A percentile compares a stretch with the other conserved stretches of the same genome.
phyloP scores from a whole-genome alignment of 2,888 invertebrate genomes.

The Monochamus alternatus region DNA sequence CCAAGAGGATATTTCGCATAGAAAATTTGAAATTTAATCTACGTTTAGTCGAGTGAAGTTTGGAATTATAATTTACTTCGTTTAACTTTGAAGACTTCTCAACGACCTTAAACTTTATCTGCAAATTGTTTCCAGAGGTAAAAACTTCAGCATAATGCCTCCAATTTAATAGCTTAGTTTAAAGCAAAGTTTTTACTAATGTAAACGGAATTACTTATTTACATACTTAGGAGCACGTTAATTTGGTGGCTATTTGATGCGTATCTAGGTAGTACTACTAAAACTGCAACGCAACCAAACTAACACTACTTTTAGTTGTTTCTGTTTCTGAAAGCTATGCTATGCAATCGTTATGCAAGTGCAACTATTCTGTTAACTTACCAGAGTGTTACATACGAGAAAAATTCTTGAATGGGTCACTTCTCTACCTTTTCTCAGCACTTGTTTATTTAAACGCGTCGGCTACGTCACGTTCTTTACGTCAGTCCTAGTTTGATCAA shows the following conservation, averaged over 20 bases:
- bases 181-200: too few relatives aligned
- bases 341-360: too few relatives aligned
- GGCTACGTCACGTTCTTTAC: slow-evolving; percentile 23
- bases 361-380: background rate
- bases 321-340: too few relatives aligned
- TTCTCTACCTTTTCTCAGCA: background rate
- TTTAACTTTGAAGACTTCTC: background rate
- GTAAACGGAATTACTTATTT: too few relatives aligned
- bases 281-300: too few relatives aligned
- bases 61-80: background rate
- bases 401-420: background rate
- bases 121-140: background rate
- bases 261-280: too few relatives aligned
- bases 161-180: background rate
- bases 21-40: background rate
- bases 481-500: slow-evolving; percentile 47
- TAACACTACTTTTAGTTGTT: too few relatives aligned
- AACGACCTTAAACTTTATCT: background rate
- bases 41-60: background rate
- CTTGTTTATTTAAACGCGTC: slow-evolving; percentile 17
- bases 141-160: background rate
- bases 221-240: too few relatives aligned
- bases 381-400: background rate
- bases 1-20: background rate
- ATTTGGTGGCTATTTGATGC: too few relatives aligned